These are phyloP conservation scores for Trichonephila inaurata DNA, from an alignment of 1,140 invertebrate species.

Conservation along the genomic window DNA sequence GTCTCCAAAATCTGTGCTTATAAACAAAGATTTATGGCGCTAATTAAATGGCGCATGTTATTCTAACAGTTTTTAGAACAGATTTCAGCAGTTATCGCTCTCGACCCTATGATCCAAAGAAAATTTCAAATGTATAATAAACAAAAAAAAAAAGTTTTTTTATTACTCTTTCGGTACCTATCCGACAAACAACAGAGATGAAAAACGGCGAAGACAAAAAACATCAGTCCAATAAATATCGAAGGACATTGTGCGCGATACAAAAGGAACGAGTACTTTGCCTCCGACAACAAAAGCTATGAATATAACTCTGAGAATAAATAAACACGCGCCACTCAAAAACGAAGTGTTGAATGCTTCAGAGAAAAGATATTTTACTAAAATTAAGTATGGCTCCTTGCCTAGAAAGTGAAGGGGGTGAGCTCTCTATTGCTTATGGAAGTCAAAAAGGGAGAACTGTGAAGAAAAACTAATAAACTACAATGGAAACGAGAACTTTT, in stretches of 20 bases:
- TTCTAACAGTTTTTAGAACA: no score
- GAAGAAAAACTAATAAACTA: slow-evolving; percentile 37
- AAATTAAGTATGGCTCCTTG: slow-evolving; percentile 57
- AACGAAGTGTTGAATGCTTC: slow-evolving; percentile 40
- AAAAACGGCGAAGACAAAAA: neutral
- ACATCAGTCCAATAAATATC: neutral
- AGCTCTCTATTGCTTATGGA: slow-evolving; percentile 12
- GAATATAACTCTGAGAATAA: neutral
- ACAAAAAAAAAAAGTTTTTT: no score
- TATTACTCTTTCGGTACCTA: neutral
- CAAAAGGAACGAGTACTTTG: neutral
- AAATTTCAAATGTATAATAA: no score
- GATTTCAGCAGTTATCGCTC: no score
- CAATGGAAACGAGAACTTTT: slow-evolving; percentile 21
- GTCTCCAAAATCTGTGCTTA: no score
- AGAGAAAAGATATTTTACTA: slow-evolving; percentile 43
- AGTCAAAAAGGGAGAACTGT: neutral
- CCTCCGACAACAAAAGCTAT: neutral
- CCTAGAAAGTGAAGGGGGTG: slow-evolving; percentile 39
- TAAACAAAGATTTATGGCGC: no score
- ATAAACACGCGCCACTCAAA: slow-evolving; percentile 22
- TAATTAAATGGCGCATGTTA: no score
- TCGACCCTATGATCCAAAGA: no score
- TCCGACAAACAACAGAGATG: neutral
- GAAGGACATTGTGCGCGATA: neutral